Evolutionary conservation across 2,113 vertebrate genomes (phyloP), one percentile per base, ranked within the genome.

Genomic region (Paraplagusia blochii): DNA sequence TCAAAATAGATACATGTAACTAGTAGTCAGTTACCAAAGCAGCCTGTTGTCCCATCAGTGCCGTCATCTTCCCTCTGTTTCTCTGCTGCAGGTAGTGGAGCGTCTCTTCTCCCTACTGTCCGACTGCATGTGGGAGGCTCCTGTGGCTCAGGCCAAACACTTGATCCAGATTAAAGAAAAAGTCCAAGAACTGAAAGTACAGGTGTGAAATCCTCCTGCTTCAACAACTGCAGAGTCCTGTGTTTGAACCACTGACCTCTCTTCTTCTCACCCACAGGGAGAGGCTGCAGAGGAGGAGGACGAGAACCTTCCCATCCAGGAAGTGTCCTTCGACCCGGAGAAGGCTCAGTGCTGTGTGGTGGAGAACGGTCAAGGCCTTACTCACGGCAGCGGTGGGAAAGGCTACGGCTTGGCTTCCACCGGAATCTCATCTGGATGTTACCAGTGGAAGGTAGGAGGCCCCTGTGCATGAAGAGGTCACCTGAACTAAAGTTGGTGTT

Each of bases 71-170:
- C 22, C 22, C 6, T 29, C 22, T 6, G 22, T 44, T 22, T 22
- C 1, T 78, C 48, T 74, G 18, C 14, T 56, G 10, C 49, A 98
- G 97, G 96, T 99, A 33, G 93, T 99, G 22, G 94, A 98, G 83
- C 89, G 91, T 2, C 85, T 99, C 1, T 98, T 99, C 85, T 93
- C 90, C 0, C 93, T 99, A 76, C 72, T 99, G 15, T 96, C 96
- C 9, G 95, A 99, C 86, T 98, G 95, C 79, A 98, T 98, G 94
- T 99, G 97, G 97, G 97, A 99, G 66, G 92, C 92, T 60, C 97
- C 97, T 0, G 86, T 97, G 18, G 94, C 95, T 81, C 95, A 96
- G 65, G 94, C 95, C 66, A 98, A 96, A 67, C 93, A 95, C 57
- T 78, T 87, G 3, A 79, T 94, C 81, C 94, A 97, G 70, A 84